A percentile compares a stretch with the other conserved stretches of the same genome.
phyloP scores from a whole-genome alignment of 1,140 invertebrate species.

The Drosophila seguyi region DNA sequence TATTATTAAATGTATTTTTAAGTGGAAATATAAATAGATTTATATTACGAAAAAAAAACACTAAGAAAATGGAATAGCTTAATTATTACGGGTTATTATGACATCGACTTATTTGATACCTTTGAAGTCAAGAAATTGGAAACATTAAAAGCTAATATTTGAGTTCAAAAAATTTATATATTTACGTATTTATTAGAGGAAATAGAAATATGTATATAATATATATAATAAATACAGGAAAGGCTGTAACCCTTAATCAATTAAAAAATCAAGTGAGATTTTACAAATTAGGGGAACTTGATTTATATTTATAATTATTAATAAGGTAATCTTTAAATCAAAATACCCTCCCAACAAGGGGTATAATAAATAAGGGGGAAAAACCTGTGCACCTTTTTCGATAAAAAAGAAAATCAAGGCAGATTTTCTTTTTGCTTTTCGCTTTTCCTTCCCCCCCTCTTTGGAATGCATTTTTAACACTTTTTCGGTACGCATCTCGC shows the following conservation, averaged over 20 bases:
- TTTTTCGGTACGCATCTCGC: conserved; percentile 47
- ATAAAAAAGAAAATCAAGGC: conserved; percentile 35
- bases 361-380: not conserved
- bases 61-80: no score
- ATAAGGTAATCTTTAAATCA: not conserved
- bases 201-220: no score
- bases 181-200: not conserved
- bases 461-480: conserved; percentile 50
- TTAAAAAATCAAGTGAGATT: no score
- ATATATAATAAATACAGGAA: no score
- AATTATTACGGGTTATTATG: no score
- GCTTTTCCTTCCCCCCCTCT: not conserved
- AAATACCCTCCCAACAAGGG: not conserved
- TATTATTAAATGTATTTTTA: no score
- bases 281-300: not conserved
- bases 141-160: not conserved
- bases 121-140: no score
- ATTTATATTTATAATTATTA: not conserved
- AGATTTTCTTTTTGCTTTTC: conserved; percentile 18
- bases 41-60: no score
- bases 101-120: no score
- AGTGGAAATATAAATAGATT: no score
- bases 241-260: no score
- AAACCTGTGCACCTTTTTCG: not conserved
- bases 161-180: not conserved